Percentiles rank a stretch among this genome's conserved stretches.
Evolutionary conservation across 23 tunicate genomes (phyloP).

Genomic region (Phallusia fumigata): DNA sequence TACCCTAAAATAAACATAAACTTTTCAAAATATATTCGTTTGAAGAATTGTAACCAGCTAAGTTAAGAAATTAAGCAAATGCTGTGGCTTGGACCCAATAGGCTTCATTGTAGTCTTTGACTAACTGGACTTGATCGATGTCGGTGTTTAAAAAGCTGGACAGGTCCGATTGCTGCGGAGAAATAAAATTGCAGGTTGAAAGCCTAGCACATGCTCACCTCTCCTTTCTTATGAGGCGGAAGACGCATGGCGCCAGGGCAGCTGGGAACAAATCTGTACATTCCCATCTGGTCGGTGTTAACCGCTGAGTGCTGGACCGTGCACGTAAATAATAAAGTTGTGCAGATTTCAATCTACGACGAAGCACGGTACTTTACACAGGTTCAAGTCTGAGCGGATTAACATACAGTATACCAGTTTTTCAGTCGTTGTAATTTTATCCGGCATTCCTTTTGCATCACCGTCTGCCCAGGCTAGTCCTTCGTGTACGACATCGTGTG

Average conservation of each 20-base stretch:
- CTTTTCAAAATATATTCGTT: no score
- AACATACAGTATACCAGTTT: conserved; percentile 12
- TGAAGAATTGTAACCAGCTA: no score
- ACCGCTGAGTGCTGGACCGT: conserved; percentile 45
- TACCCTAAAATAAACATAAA: conserved; percentile 31
- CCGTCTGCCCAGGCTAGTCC: conserved; percentile 33
- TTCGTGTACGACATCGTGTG: conserved; percentile 30
- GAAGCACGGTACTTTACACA: not conserved
- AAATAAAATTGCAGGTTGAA: no score
- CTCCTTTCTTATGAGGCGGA: conserved; percentile 47
- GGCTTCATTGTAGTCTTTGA: no score
- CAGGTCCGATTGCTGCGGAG: no score
- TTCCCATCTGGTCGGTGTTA: conserved; percentile 7
- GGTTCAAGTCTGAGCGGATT: not conserved
- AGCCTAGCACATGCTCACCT: conserved; percentile 12
- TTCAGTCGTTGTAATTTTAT: not conserved
- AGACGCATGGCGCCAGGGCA: conserved; percentile 36
- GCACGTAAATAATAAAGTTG: conserved; percentile 26
- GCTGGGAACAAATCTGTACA: conserved; percentile 38
- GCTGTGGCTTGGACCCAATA: no score
- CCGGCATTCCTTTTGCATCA: conserved; percentile 25
- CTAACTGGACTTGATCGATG: no score
- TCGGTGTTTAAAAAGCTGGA: no score
- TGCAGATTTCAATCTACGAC: conserved; percentile 27
- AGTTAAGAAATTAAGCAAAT: no score